Conservation (phyloP, 1,140 invertebrate genomes). For the Neodiprion lecontei region DNA sequence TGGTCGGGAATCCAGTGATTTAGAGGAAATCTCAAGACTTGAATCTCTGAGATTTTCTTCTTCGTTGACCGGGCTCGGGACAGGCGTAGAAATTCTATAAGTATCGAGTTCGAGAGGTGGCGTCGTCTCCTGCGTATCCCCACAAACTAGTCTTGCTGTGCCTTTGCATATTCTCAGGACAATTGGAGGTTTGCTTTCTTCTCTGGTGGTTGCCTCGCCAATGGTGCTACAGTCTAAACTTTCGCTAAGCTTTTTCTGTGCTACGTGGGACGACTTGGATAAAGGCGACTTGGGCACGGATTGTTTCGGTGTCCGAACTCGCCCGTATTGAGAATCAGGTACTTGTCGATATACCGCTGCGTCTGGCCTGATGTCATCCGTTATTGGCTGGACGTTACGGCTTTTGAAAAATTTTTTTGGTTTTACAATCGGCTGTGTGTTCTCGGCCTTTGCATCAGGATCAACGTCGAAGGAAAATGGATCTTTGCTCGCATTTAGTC, state of each 20-base stretch:
- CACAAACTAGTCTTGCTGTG: slow-evolving; percentile 65
- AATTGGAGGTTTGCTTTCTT: slow-evolving; percentile 69
- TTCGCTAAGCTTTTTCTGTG: slow-evolving; percentile 40
- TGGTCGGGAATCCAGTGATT: slow-evolving; percentile 34
- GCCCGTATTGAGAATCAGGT: slow-evolving; percentile 52
- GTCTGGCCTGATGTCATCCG: slow-evolving; percentile 59
- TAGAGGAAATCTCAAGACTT: slow-evolving; percentile 30
- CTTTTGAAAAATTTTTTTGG: slow-evolving; percentile 93
- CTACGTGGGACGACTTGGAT: slow-evolving; percentile 33
- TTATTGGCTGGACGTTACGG: slow-evolving; percentile 68
- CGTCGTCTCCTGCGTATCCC: slow-evolving; percentile 37
- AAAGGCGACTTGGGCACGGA: slow-evolving; percentile 19
- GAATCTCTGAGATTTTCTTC: slow-evolving; percentile 41
- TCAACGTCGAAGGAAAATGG: slow-evolving; percentile 58
- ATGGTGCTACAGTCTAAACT: slow-evolving; percentile 29
- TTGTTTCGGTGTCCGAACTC: slow-evolving; percentile 40
- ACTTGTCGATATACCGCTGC: slow-evolving; percentile 60
- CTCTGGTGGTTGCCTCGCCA: slow-evolving; percentile 39
- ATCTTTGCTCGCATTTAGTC: slow-evolving; percentile 49
- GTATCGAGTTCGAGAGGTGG: slow-evolving; percentile 43
- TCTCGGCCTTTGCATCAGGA: slow-evolving; percentile 45
- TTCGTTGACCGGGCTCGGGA: slow-evolving; percentile 42
- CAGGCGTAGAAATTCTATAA: slow-evolving; percentile 51
- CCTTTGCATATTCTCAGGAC: slow-evolving; percentile 73
- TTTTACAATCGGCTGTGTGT: slow-evolving; percentile 58